Base-by-base conservation (phyloP, 2,113 vertebrate species). In the Athene noctua region DNA sequence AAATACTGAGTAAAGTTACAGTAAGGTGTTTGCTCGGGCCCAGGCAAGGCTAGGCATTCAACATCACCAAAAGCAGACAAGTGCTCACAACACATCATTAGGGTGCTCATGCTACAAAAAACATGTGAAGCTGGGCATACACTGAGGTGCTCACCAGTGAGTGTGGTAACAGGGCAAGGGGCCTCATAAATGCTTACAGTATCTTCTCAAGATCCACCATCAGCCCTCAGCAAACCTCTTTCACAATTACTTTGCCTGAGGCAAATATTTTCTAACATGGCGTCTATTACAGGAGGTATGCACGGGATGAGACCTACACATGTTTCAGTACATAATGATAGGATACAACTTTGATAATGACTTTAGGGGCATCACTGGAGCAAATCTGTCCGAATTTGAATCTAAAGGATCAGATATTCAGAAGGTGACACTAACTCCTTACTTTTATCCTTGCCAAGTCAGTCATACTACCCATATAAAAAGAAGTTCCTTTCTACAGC, bases 371-470 rank as follows among this genome's bases (percentile, higher is more conserved):
- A 42, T 27, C 0, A 0, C 32, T 36, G 32, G 58, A 77, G 13
- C 0, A 0, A 88, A 44, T 22, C 11, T 2, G 3, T 15, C 2
- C 6, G 15, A 40, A 6, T 62, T 18, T 80, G 30, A 75, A 62
- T 46, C 54, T n/a, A 78, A 90, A 73, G 49, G 13, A 73, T 12
- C 38, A 34, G 52, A 46, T 59, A 58, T 47, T 94, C n/a, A 86
- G 12, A 57, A 80, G 25, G 25, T 68, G 59, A 92, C 36, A 58
- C 26, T 25, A 79, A 42, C 7, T 38, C 29, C n/a, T 58, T 65
- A 20, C 15, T 87, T 75, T 81, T 77, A n/a, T 72, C 29, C 40
- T 75, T 91, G 36, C 21, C 13, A 62, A 75, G 19, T 34, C 73
- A 62, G 25, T n/a, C 29, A 61, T 36, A 73, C 42, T 70, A 66